Conservation (phyloP, 2,113 vertebrate genomes). For the Colistium nudipinnis region DNA sequence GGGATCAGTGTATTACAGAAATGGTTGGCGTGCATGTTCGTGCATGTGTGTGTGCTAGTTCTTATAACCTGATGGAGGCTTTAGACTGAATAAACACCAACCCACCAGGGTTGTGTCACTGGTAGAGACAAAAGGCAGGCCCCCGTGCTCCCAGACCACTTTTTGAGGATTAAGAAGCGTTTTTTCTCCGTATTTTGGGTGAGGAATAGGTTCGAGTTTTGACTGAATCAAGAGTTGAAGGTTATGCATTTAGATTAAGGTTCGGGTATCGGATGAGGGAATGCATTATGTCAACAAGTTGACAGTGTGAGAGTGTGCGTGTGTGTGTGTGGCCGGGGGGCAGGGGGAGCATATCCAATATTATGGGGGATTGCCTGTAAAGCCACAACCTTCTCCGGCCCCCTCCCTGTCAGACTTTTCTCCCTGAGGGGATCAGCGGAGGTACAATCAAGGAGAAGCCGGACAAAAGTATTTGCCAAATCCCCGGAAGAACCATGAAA, state of each 20-base stretch:
- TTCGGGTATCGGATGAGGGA: not conserved
- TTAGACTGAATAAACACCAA: not conserved
- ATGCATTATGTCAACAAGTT: not conserved
- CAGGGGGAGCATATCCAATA: constrained; percentile 40
- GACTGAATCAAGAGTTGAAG: not conserved
- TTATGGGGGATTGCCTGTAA: constrained; percentile 64
- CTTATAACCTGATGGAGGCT: not conserved
- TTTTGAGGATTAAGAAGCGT: too few species aligned
- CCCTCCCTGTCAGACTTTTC: constrained; percentile 48
- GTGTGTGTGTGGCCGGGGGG: constrained; percentile 16
- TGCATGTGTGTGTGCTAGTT: constrained; percentile 3
- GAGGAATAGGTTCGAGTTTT: too few species aligned
- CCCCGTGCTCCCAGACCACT: too few species aligned
- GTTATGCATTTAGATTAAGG: not conserved
- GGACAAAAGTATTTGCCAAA: constrained; percentile 35
- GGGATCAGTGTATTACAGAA: constrained; percentile 63
- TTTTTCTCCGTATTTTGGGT: too few species aligned
- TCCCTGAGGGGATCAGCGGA: constrained; percentile 35
- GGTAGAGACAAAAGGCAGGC: not conserved
- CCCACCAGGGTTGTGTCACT: not conserved
- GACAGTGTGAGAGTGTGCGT: not conserved
- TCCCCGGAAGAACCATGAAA: constrained; percentile 6
- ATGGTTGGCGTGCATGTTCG: constrained; percentile 5
- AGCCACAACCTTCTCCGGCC: constrained; percentile 62
- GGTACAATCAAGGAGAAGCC: not conserved